phyloP scores from a whole-genome alignment of 1,140 invertebrate genomes.

The Condylostylus longicornis region DNA sequence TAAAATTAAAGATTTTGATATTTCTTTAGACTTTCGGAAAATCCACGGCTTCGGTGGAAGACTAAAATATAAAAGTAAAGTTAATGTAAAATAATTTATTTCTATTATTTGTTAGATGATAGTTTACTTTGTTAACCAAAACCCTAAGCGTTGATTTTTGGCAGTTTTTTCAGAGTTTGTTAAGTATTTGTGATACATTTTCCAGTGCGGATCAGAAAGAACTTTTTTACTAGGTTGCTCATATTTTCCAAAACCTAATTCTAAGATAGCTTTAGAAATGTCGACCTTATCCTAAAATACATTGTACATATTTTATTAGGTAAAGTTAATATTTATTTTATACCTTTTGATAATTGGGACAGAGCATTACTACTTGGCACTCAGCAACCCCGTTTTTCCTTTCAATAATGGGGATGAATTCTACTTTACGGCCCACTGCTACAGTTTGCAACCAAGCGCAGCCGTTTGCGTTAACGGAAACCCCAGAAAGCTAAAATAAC shows the following conservation, averaged over 20 bases:
- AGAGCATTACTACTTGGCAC: slow-evolving; percentile 1
- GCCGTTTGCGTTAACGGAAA: slow-evolving; percentile 5
- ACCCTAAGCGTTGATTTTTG: background rate
- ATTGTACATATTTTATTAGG: background rate
- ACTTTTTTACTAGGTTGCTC: background rate
- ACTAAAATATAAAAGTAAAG: background rate
- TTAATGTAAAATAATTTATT: background rate
- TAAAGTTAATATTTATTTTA: background rate
- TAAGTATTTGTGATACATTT: slow-evolving; percentile 1
- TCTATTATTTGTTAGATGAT: background rate
- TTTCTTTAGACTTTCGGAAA: background rate
- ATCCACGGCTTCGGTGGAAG: slow-evolving; percentile 1
- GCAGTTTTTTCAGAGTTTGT: background rate
- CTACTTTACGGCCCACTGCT: background rate
- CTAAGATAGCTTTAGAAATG: background rate
- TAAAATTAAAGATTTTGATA: background rate
- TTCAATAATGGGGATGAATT: slow-evolving; percentile 2
- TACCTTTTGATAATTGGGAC: background rate
- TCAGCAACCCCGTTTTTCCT: background rate
- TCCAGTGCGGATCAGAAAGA: background rate
- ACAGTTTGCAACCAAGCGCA: slow-evolving; percentile 7
- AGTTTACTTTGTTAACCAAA: slow-evolving; percentile 3
- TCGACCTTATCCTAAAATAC: background rate
- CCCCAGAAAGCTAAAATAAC: slow-evolving; percentile 3
- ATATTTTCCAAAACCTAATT: slow-evolving; percentile 4